Percentiles rank a stretch among this genome's conserved stretches.
These are phyloP conservation scores for Neosalanx taihuensis DNA, from an alignment of 2,797 vertebrate genomes.

Conservation along the genomic window DNA sequence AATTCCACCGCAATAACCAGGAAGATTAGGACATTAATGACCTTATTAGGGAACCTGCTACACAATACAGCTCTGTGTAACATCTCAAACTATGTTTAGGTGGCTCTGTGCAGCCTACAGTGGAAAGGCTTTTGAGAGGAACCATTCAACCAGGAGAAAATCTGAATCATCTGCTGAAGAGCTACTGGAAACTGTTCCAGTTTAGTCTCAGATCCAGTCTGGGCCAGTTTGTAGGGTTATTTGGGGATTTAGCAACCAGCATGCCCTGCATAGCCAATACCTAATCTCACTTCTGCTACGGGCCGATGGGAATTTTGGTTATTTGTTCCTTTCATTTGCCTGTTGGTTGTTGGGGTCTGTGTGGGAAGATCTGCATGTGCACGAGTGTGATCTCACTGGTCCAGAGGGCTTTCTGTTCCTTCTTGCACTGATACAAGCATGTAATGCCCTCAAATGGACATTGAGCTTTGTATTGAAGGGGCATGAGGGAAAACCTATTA, in stretches of 20 bases:
- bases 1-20: background rate
- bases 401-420: background rate
- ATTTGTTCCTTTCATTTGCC: background rate
- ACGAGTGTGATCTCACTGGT: conserved; percentile 14
- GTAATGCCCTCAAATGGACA: background rate
- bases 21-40: background rate
- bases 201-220: background rate
- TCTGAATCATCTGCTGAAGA: conserved; percentile 46
- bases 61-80: background rate
- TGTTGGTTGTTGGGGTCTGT: conserved; percentile 23
- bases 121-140: background rate
- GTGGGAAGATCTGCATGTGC: background rate
- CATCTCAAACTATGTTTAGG: too few species aligned
- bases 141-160: background rate
- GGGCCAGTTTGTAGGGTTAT: background rate
- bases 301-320: conserved; percentile 19
- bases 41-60: background rate
- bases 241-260: conserved; percentile 5
- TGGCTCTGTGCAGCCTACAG: background rate
- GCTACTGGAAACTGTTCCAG: conserved; percentile 32
- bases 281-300: conserved; percentile 10
- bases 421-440: background rate
- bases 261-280: background rate
- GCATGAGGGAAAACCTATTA: too few species aligned
- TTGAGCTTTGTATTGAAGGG: too few species aligned